Evolutionary conservation across 2,797 vertebrate genomes (phyloP).

Genomic region (Trachops cirrhosus): DNA sequence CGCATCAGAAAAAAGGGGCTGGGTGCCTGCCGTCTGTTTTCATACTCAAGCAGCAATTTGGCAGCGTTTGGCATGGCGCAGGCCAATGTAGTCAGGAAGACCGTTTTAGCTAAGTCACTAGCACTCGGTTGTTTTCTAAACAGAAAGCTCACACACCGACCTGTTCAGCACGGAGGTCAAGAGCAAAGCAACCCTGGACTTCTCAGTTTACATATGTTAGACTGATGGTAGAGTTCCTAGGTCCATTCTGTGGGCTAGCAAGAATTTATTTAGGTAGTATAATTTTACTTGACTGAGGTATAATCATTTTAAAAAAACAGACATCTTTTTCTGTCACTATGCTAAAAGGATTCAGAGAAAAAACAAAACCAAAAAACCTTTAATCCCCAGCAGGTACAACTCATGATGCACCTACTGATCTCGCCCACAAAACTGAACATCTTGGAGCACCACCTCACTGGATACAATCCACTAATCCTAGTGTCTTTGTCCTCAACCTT

Average conservation of each 20-base stretch:
- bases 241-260: neutral
- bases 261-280: neutral
- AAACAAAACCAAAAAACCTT: neutral
- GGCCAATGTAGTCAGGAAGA: neutral
- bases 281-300: neutral
- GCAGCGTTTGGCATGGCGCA: neutral
- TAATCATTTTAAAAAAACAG: neutral
- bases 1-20: neutral
- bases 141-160: neutral
- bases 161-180: neutral
- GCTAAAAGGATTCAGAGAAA: neutral
- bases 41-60: neutral
- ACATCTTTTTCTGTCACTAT: neutral
- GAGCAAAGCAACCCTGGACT: neutral
- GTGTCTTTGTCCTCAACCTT: neutral
- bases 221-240: neutral
- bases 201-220: neutral
- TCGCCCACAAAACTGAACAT: neutral
- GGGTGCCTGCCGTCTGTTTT: neutral
- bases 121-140: neutral
- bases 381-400: neutral
- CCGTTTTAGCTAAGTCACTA: neutral
- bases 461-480: neutral
- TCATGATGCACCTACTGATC: neutral
- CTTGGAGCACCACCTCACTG: neutral